phyloP scores from a whole-genome alignment of 2,113 vertebrate genomes.

The Sturnira hondurensis region DNA sequence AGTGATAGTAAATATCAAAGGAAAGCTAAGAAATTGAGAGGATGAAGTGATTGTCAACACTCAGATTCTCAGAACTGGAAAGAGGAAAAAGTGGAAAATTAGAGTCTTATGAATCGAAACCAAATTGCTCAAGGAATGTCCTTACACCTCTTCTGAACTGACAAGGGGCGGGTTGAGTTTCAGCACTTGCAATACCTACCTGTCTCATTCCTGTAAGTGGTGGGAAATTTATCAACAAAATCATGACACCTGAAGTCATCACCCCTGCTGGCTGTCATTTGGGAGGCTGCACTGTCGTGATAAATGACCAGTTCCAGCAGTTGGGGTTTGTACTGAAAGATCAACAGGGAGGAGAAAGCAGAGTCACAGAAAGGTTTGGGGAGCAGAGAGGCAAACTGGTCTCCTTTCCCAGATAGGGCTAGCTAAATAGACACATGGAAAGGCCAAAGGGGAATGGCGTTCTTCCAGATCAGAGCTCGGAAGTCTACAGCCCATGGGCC shows the following conservation, averaged over 20 bases:
- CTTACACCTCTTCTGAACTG: not conserved
- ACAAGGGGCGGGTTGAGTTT: not conserved
- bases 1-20: not conserved
- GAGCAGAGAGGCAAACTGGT: not conserved
- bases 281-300: not conserved
- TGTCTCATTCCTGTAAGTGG: not conserved
- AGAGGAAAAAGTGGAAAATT: not conserved
- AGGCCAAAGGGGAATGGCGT: not conserved
- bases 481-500: not conserved
- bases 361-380: not conserved
- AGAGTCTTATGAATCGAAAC: not conserved
- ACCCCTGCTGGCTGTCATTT: not conserved
- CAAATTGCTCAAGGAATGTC: not conserved
- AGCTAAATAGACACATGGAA: accelerated
- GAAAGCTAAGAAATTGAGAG: not conserved
- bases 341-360: not conserved
- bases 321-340: not conserved
- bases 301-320: not conserved
- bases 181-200: not conserved
- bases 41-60: not conserved
- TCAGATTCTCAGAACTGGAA: not conserved
- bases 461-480: not conserved
- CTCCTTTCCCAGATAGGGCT: not conserved
- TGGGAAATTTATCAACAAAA: not conserved
- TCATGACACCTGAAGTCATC: not conserved